phyloP scores from a whole-genome alignment of 2,797 vertebrate species.

The Sternarchorhynchus goeldii region DNA sequence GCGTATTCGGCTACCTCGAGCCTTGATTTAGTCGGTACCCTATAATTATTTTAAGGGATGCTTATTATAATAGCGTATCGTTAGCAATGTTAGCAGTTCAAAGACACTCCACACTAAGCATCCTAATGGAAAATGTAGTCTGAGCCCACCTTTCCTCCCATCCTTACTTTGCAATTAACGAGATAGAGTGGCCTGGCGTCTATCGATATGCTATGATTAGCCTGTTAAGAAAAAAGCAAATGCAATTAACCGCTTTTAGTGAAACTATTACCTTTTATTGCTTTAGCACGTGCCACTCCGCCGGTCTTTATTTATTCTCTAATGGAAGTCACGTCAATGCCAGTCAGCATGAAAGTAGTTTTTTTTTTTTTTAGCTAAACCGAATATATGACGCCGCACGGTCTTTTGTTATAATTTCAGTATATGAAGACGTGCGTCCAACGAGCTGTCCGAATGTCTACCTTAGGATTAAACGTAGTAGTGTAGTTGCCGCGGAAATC shows the following conservation, averaged over 20 bases:
- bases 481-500: constrained; percentile 36
- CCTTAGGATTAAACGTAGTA: not conserved
- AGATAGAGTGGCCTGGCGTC: not conserved
- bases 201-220: too few species aligned
- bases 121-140: not conserved
- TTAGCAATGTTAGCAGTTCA: not conserved
- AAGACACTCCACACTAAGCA: not conserved
- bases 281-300: not conserved
- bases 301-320: not conserved
- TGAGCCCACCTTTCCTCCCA: constrained; percentile 14
- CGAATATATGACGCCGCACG: constrained; percentile 1
- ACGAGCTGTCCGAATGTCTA: not conserved
- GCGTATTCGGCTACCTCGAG: not conserved
- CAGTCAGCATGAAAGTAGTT: not conserved
- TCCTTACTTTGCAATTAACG: not conserved
- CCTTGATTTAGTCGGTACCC: not conserved
- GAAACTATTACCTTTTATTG: not conserved
- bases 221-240: not conserved
- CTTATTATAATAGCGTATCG: not conserved
- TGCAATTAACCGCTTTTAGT: not conserved
- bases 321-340: not conserved
- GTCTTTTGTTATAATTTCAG: not conserved
- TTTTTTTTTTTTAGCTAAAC: not conserved
- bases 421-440: not conserved
- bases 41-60: too few species aligned